Evolutionary conservation across 2,888 invertebrate species (phyloP).

Genomic region (Dermolepida albohirtum): DNA sequence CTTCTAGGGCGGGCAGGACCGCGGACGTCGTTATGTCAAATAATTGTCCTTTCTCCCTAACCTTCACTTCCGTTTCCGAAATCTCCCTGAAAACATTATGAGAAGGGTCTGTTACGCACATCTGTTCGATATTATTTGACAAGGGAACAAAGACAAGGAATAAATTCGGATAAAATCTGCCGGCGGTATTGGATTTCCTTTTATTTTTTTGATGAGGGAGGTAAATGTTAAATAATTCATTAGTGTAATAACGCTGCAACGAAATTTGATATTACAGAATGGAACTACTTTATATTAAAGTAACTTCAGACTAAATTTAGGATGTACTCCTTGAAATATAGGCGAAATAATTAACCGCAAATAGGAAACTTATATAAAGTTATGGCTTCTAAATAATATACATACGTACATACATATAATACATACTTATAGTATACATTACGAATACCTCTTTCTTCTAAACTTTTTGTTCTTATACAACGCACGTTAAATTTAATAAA

Average conservation of each 20-base stretch:
- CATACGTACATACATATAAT: too few relatives aligned
- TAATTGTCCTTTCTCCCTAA: constrained; percentile 68
- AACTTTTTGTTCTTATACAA: too few relatives aligned
- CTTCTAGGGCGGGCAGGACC: constrained; percentile 69
- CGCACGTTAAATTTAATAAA: too few relatives aligned
- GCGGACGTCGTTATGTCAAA: constrained; percentile 72
- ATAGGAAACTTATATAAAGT: too few relatives aligned
- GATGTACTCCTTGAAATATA: too few relatives aligned
- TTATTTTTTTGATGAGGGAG: constrained; percentile 1
- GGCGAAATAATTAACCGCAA: too few relatives aligned
- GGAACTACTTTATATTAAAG: too few relatives aligned
- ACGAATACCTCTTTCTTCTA: too few relatives aligned
- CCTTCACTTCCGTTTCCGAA: constrained; percentile 56
- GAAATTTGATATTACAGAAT: neutral
- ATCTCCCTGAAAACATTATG: constrained; percentile 49
- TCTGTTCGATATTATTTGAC: constrained; percentile 37
- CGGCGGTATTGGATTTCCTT: neutral
- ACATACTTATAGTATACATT: too few relatives aligned
- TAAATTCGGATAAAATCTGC: constrained; percentile 6
- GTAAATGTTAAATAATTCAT: constrained; percentile 32
- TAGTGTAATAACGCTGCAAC: neutral
- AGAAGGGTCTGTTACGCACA: constrained; percentile 29
- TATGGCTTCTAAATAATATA: too few relatives aligned
- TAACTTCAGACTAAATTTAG: too few relatives aligned
- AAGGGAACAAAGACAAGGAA: constrained; percentile 24